Conservation (phyloP, 2,113 vertebrate genomes). For the Phyllostomus hastatus region DNA sequence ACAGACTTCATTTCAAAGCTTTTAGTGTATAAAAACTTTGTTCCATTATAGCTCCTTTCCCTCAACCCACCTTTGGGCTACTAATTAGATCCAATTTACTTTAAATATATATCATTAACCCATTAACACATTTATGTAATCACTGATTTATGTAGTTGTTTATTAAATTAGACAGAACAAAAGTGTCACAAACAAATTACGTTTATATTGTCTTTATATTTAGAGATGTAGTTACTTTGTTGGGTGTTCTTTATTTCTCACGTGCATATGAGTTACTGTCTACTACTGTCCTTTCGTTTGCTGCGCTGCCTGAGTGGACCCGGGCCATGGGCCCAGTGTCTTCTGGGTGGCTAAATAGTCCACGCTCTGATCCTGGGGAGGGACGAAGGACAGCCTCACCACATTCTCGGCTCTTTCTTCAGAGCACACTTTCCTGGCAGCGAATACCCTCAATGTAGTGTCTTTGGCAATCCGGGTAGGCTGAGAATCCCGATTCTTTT, state of each 20-base stretch:
- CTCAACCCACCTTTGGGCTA: neutral
- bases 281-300: neutral
- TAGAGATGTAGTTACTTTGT: neutral
- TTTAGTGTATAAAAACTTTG: neutral
- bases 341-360: neutral
- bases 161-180: neutral
- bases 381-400: neutral
- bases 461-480: neutral
- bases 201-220: neutral
- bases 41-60: neutral
- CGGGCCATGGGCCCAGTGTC: neutral
- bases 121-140: neutral
- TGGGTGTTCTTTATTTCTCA: neutral
- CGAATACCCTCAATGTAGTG: neutral
- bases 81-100: neutral
- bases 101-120: neutral
- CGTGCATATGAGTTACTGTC: neutral
- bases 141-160: neutral
- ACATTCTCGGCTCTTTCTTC: neutral
- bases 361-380: neutral
- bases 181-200: neutral
- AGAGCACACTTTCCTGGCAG: neutral
- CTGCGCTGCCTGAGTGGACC: neutral
- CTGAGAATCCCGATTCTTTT: neutral
- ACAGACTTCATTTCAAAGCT: neutral